A percentile compares a stretch with the other conserved stretches of the same genome.
Evolutionary conservation across 2,888 invertebrate genomes (phyloP).

Genomic region (Desoria tigrina): DNA sequence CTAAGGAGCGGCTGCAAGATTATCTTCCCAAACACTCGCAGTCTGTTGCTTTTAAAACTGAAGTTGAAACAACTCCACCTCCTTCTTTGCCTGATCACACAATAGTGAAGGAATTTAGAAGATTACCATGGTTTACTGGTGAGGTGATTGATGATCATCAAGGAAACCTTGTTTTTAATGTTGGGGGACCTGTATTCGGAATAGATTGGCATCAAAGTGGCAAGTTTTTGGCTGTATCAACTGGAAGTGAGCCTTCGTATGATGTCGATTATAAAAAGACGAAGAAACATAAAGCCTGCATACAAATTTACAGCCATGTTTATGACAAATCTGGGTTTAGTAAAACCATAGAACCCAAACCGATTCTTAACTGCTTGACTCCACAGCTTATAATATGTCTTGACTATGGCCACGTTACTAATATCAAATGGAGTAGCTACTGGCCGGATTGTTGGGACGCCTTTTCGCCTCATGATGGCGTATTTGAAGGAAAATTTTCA

Average conservation of each 20-base stretch:
- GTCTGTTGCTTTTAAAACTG: conserved; percentile 31
- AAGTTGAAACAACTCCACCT: conserved; percentile 11
- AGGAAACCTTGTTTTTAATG: conserved; percentile 24
- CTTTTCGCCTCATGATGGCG: background rate
- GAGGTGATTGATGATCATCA: conserved; percentile 32
- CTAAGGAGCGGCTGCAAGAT: background rate
- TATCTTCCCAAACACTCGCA: conserved; percentile 25
- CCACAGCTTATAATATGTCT: conserved; percentile 38
- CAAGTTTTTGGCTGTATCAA: conserved; percentile 45
- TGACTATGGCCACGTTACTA: conserved; percentile 42
- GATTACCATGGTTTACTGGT: conserved; percentile 43
- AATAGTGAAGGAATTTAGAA: conserved; percentile 27
- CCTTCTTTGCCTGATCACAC: background rate
- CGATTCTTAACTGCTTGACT: conserved; percentile 10
- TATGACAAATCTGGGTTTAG: background rate
- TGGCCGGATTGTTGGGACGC: conserved; percentile 27
- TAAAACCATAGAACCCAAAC: background rate
- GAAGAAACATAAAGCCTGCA: conserved; percentile 13
- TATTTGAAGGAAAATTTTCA: background rate
- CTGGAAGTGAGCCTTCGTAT: conserved; percentile 27
- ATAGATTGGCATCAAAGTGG: conserved; percentile 50
- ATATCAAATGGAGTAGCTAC: conserved; percentile 48
- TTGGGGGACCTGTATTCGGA: conserved; percentile 46
- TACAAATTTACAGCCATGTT: conserved; percentile 44
- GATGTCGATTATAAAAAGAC: conserved; percentile 23